Conservation (phyloP, 2,888 invertebrate species). For the Morpho helenor region DNA sequence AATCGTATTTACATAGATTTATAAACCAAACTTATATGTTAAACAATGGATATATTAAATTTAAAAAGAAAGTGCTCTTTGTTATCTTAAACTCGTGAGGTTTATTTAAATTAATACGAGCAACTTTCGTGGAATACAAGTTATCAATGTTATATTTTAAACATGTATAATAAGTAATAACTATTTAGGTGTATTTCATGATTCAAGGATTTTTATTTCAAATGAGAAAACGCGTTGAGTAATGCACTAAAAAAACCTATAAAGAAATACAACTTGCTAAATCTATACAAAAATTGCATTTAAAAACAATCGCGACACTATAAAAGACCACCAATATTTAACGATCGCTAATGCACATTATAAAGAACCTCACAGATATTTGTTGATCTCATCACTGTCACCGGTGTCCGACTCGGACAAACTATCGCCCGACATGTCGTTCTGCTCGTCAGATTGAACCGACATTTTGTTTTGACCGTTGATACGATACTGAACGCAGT, state of each 20-base stretch:
- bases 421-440: conserved; percentile 60
- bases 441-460: conserved; percentile 15
- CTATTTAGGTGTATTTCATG: too few species aligned
- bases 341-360: conserved; percentile 7
- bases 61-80: conserved; percentile 17
- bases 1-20: too few species aligned
- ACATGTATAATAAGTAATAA: too few species aligned
- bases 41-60: conserved; percentile 9
- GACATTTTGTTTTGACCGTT: conserved; percentile 32
- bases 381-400: conserved; percentile 22
- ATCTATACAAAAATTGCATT: not conserved
- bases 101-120: conserved; percentile 10
- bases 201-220: too few species aligned
- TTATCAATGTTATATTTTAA: not conserved
- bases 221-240: too few species aligned
- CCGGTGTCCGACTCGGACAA: conserved; percentile 41
- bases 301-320: conserved; percentile 4
- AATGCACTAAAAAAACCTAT: not conserved
- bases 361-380: conserved; percentile 26
- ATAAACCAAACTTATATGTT: not conserved
- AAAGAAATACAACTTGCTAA: not conserved
- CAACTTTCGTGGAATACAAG: conserved; percentile 5
- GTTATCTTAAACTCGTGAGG: conserved; percentile 3
- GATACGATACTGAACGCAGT: conserved; percentile 41
- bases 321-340: conserved; percentile 4